These are phyloP conservation scores for Anneissia japonica DNA, from an alignment of 35 echinoderm and acorn worm species.

Conservation along the genomic window DNA sequence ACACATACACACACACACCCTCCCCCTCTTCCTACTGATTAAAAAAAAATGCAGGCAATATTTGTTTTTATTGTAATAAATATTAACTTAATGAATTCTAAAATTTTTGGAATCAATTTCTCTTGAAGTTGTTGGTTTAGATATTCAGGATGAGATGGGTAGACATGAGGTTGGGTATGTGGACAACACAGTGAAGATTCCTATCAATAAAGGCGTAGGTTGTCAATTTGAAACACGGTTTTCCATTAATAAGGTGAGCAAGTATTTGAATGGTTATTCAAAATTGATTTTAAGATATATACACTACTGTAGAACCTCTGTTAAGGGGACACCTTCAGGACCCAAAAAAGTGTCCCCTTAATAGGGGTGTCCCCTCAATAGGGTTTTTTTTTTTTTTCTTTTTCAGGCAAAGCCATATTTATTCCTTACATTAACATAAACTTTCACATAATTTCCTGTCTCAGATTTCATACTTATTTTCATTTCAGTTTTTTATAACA, in stretches of 20 bases:
- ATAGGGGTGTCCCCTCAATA: too few species aligned
- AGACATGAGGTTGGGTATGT: constrained; percentile 93
- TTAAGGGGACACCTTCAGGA: too few species aligned
- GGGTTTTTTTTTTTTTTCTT: too few species aligned
- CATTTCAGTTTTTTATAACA: too few species aligned
- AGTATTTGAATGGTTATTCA: too few species aligned
- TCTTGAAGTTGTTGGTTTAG: constrained; percentile 80
- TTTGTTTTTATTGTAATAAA: not conserved
- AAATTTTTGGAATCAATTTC: not conserved
- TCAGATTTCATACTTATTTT: too few species aligned
- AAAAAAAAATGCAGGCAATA: not conserved
- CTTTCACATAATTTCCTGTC: too few species aligned
- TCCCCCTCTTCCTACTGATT: not conserved
- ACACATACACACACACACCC: not conserved
- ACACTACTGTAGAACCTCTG: too few species aligned
- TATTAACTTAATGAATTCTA: not conserved
- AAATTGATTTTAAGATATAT: too few species aligned
- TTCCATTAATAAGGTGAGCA: constrained; percentile 87
- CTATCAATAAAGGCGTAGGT: constrained; percentile 61
- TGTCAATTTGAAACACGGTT: constrained; percentile 84
- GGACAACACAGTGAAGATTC: constrained; percentile 81
- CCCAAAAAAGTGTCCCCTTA: too few species aligned
- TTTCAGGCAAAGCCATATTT: too few species aligned
- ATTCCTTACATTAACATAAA: too few species aligned
- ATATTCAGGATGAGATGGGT: constrained; percentile 99